phyloP scores from a whole-genome alignment of 1,140 invertebrate species.

The Neoseiulus cucumeris region DNA sequence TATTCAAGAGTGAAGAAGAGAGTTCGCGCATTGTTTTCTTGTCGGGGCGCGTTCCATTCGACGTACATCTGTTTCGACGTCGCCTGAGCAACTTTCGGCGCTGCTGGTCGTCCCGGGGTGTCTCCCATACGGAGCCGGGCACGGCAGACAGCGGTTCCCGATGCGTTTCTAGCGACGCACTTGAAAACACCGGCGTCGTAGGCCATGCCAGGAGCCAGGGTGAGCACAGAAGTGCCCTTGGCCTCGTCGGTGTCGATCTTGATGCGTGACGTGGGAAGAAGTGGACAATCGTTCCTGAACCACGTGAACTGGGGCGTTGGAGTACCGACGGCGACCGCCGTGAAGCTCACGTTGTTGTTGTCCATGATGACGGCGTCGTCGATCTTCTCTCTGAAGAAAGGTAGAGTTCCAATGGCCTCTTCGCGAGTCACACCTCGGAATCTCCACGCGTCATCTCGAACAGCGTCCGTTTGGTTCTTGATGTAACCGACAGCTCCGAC shows the following conservation, averaged over 20 bases:
- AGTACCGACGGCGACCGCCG: constrained; percentile 64
- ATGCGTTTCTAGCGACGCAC: constrained; percentile 69
- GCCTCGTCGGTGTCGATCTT: constrained; percentile 46
- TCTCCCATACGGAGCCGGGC: constrained; percentile 33
- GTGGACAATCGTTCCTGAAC: constrained; percentile 73
- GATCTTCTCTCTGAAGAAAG: constrained; percentile 35
- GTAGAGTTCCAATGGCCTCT: constrained; percentile 21
- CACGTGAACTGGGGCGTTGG: constrained; percentile 79
- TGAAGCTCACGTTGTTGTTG: constrained; percentile 36
- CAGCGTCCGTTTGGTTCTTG: constrained; percentile 19
- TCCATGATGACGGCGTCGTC: constrained; percentile 48
- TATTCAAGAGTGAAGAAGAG: constrained; percentile 64
- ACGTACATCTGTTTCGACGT: constrained; percentile 70
- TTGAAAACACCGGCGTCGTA: constrained; percentile 69
- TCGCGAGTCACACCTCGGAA: constrained; percentile 16
- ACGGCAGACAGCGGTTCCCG: constrained; percentile 31
- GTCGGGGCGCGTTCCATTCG: constrained; percentile 50
- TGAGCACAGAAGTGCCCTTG: not conserved
- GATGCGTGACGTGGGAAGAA: constrained; percentile 53
- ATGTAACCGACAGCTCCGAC: constrained; percentile 32
- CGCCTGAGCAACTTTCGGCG: constrained; percentile 55
- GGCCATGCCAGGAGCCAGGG: constrained; percentile 21
- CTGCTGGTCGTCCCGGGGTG: constrained; percentile 58
- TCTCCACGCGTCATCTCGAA: constrained; percentile 20
- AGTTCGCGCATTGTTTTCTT: constrained; percentile 59